Percentiles rank a stretch among this genome's conserved stretches.
Evolutionary conservation across 2,113 vertebrate genomes (phyloP).

Genomic region (Ranitomeya variabilis): DNA sequence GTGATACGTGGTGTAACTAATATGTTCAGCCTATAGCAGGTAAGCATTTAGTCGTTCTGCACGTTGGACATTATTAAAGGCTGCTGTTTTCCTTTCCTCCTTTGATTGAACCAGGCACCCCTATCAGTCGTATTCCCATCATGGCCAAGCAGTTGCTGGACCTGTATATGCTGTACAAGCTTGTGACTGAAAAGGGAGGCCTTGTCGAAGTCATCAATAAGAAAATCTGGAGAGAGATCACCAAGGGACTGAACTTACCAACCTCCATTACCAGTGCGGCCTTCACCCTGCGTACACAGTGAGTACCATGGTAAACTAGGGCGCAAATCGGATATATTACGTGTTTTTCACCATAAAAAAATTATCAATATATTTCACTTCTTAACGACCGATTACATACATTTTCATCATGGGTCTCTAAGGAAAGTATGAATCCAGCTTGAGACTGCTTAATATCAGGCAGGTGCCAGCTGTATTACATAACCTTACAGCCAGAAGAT

Average conservation of each 20-base stretch:
- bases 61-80: neutral
- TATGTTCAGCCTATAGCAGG: neutral
- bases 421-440: too few relatives aligned
- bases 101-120: slow-evolving; percentile 75
- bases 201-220: slow-evolving; percentile 98
- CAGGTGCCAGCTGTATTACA: too few relatives aligned
- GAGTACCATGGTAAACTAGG: slow-evolving; percentile 59
- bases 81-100: neutral
- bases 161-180: slow-evolving; percentile 93
- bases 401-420: too few relatives aligned
- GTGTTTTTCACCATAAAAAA: too few relatives aligned
- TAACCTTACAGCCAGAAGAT: too few relatives aligned
- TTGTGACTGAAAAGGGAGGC: slow-evolving; percentile 96
- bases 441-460: too few relatives aligned
- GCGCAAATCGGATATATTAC: too few relatives aligned
- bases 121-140: slow-evolving; percentile 96
- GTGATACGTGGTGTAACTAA: neutral
- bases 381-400: too few relatives aligned
- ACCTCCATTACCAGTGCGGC: slow-evolving; percentile 98
- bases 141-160: slow-evolving; percentile 98
- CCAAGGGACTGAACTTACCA: slow-evolving; percentile 94
- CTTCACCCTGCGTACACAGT: slow-evolving; percentile 97
- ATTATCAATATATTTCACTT: too few relatives aligned
- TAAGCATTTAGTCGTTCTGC: neutral
- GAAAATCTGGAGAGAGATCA: slow-evolving; percentile 98